A percentile compares a stretch with the other conserved stretches of the same genome.
Conservation (phyloP, 2,888 invertebrate genomes). For the Mythimna impura region DNA sequence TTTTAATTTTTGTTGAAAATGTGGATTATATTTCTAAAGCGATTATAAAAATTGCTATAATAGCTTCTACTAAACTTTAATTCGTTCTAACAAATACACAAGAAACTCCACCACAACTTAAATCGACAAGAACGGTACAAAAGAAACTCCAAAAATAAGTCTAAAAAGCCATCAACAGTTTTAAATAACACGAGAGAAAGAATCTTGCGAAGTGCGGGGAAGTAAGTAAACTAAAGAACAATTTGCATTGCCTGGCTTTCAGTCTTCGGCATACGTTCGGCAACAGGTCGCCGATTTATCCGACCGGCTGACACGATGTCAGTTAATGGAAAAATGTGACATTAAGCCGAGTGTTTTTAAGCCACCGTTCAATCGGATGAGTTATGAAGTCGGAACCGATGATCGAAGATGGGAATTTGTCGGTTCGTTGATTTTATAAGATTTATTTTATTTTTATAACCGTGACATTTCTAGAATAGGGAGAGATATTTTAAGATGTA, state of each 20-base stretch:
- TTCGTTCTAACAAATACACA: conserved; percentile 9
- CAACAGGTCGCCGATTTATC: conserved; percentile 88
- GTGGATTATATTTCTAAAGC: not conserved
- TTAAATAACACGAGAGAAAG: conserved; percentile 63
- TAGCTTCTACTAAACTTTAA: not conserved
- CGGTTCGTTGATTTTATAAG: conserved; percentile 73
- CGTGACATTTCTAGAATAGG: conserved; percentile 17
- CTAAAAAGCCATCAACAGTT: conserved; percentile 57
- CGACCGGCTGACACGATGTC: conserved; percentile 74
- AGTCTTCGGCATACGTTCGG: conserved; percentile 77
- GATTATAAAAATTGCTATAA: not conserved
- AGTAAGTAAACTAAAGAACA: conserved; percentile 80
- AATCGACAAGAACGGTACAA: conserved; percentile 35
- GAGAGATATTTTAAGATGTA: not conserved
- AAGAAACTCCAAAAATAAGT: conserved; percentile 48
- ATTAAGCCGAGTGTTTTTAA: conserved; percentile 80
- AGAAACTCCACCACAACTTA: conserved; percentile 23
- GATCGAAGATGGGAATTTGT: conserved; percentile 75
- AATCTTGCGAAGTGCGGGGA: conserved; percentile 52
- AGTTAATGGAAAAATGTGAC: conserved; percentile 87
- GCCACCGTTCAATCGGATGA: conserved; percentile 79
- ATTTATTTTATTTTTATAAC: conserved; percentile 55
- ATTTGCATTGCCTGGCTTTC: conserved; percentile 77
- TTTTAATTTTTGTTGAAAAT: not conserved
- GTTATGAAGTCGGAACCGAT: conserved; percentile 77